Percentiles rank a stretch among this genome's conserved stretches.
Evolutionary conservation across 2,797 vertebrate species (phyloP).

Genomic region (Oreortyx pictus): DNA sequence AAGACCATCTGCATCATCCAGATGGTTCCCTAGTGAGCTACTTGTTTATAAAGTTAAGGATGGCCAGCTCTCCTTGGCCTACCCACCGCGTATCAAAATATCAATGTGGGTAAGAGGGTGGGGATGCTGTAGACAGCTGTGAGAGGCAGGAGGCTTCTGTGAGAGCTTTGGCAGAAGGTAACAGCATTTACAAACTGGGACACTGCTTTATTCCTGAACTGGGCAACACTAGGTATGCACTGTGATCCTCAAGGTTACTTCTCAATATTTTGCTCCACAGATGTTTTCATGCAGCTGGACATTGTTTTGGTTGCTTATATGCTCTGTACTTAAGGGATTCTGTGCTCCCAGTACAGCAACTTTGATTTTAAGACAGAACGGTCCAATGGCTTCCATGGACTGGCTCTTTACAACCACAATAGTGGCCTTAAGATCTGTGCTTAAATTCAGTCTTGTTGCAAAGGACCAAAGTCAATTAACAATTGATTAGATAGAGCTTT

Average conservation of each 20-base stretch:
- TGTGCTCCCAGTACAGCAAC: background rate
- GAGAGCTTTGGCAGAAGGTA: background rate
- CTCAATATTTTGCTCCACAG: background rate
- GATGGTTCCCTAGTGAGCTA: background rate
- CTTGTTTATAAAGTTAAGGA: background rate
- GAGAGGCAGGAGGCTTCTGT: background rate
- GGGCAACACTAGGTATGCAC: background rate
- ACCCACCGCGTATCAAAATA: background rate
- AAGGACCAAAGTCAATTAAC: background rate
- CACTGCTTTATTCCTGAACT: background rate
- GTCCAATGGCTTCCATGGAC: background rate
- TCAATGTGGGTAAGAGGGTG: background rate
- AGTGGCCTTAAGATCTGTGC: background rate
- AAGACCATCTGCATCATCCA: background rate
- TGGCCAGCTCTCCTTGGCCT: background rate
- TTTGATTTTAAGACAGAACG: background rate
- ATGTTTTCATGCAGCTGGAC: background rate
- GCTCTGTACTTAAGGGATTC: background rate
- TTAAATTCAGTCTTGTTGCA: background rate
- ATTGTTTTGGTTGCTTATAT: background rate
- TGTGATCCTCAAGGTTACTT: accelerated
- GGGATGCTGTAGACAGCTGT: background rate
- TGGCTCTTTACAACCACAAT: background rate
- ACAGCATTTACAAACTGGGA: background rate
- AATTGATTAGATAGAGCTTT: background rate